phyloP scores from a whole-genome alignment of 2,888 invertebrate species.

The Drosophila maculinotata region DNA sequence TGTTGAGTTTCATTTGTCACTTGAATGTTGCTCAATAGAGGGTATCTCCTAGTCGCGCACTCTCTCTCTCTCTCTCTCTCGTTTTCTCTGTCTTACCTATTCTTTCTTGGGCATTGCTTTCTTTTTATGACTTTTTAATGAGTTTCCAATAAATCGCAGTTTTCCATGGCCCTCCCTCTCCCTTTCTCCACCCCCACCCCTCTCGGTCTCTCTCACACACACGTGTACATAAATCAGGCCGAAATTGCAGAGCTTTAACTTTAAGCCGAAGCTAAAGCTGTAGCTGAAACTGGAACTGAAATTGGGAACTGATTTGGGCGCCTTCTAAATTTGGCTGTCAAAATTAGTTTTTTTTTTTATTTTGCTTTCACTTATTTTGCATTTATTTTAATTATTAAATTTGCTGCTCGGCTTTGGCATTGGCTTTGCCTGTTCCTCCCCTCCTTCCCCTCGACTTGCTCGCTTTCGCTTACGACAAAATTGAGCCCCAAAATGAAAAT shows the following conservation, averaged over 20 bases:
- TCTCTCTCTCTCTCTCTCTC: background rate
- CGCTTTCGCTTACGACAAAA: conserved; percentile 14
- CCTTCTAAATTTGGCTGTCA: conserved; percentile 35
- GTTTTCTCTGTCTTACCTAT: no score
- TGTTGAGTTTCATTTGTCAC: background rate
- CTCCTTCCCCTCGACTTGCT: no score
- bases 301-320: background rate
- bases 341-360: conserved; percentile 56
- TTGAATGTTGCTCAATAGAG: background rate
- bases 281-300: conserved; percentile 15
- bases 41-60: background rate
- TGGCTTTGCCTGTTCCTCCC: conserved; percentile 7
- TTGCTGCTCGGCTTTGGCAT: conserved; percentile 11
- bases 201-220: conserved; percentile 10
- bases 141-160: conserved; percentile 64
- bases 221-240: conserved; percentile 11
- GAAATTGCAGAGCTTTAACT: conserved; percentile 38
- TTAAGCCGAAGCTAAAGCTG: conserved; percentile 17
- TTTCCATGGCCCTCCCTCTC: no score
- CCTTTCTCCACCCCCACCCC: background rate
- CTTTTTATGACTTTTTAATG: conserved; percentile 63
- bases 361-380: conserved; percentile 30
- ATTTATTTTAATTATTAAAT: conserved; percentile 65
- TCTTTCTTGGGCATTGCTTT: background rate
- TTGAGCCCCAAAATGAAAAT: conserved; percentile 67